Evolutionary conservation across 2,888 invertebrate genomes (phyloP).

Genomic region (Desoria tigrina): DNA sequence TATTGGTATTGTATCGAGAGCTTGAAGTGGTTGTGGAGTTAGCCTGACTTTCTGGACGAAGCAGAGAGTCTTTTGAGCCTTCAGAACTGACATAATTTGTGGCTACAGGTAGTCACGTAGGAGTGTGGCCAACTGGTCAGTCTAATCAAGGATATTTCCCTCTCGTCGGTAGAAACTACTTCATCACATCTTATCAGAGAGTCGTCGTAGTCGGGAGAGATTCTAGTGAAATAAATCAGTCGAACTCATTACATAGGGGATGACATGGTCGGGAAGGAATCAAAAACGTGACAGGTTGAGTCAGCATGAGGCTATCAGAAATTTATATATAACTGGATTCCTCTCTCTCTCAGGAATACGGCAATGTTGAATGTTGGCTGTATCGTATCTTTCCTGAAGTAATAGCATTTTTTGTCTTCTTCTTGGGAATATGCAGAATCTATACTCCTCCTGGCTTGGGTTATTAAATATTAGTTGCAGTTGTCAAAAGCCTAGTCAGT

Average conservation of each 20-base stretch:
- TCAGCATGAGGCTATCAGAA: slow-evolving; percentile 24
- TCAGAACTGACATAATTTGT: slow-evolving; percentile 37
- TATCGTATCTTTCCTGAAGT: too few species aligned
- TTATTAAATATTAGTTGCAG: too few species aligned
- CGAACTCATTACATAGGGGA: slow-evolving; percentile 27
- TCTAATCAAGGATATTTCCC: slow-evolving; percentile 1
- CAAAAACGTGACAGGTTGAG: slow-evolving; percentile 29
- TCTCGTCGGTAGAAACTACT: slow-evolving; percentile 4
- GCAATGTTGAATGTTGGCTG: too few species aligned
- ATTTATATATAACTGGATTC: too few species aligned
- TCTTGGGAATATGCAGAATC: too few species aligned
- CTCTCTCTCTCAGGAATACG: too few species aligned
- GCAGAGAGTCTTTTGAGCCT: background rate
- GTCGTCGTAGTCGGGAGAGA: slow-evolving; percentile 2
- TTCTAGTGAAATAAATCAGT: slow-evolving; percentile 23
- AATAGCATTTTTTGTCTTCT: too few species aligned
- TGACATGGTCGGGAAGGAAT: slow-evolving; percentile 23
- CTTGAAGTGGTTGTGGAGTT: background rate
- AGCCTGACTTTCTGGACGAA: slow-evolving; percentile 21
- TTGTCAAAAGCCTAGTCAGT: too few species aligned
- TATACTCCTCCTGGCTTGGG: too few species aligned
- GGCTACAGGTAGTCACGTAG: slow-evolving; percentile 37
- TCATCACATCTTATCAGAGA: slow-evolving; percentile 4
- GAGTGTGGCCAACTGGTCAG: slow-evolving; percentile 34
- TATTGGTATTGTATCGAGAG: too few species aligned